Base-by-base conservation (phyloP, 2,113 vertebrate species). In the Isurus oxyrinchus region DNA sequence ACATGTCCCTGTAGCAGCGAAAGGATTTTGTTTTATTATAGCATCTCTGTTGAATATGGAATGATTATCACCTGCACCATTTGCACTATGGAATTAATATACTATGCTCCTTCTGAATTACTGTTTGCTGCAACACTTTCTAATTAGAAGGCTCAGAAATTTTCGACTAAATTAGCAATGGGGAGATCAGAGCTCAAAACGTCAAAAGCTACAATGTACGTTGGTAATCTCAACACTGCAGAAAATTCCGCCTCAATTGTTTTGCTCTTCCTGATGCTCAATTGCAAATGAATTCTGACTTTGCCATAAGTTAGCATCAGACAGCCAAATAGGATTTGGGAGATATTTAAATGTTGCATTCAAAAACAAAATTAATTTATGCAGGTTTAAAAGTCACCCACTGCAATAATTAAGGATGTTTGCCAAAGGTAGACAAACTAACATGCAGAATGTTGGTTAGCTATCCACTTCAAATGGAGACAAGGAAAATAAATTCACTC, bases 401-500 rank as follows among this genome's bases (percentile, higher is more conserved):
- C 11, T 93, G 35, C 31, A 61, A 27, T n/a, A 59, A 61, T 61
- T 93, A n/a, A 61, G 16, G 55, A 93, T 35, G 13, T 93, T 16
- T 31, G 14, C n/a, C 35, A 5, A 61, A 93, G 27, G 27, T 93
- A 19, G 14, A 21, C 88, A 88, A 88, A 3, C 86, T 3, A 91
- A 27, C 25, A 14, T 55, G 25, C 27, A 55, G 27, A 57, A n/a
- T 59, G 4, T 90, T 53, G 61, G 88, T 91, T 61, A 14, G 57
- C 5, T 31, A 91, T 57, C 55, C 31, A 90, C 55, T 90, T 90
- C 55, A 91, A 90, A 57, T 31, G 55, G 53, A 31, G 87, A 90
- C 53, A 90, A 93, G 31, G 88, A 93, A 93, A 93, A 35, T 93
- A 31, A 93, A 93, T 93, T 35, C 31, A 63, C 35, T 94, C n/a